Evolutionary conservation across 1,140 invertebrate genomes (phyloP), one percentile per base, ranked within the genome.

Genomic region (Drosophila insularis): DNA sequence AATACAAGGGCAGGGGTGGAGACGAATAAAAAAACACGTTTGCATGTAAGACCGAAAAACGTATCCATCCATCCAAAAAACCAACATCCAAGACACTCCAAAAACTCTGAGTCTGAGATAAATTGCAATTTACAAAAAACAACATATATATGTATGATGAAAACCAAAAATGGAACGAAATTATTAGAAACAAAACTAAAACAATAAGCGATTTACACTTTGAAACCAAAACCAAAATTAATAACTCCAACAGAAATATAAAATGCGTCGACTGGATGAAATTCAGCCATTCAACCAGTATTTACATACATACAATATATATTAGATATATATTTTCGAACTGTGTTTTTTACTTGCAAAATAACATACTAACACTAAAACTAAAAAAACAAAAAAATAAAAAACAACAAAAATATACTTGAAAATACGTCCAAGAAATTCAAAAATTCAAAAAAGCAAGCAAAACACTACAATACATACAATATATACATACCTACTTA

Each of bases 311-410:
- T 74, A 62, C 75, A 81, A 74, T 86, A 81, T 87, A 84, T 89
- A 84, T 78, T 86, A 87, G 78, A 75, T 84, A 84, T 87, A 87
- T 87, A 84, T 89, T 89, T 87, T 87, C 85, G 84, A 87, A 87
- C 84, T 89, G 84, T 84, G 78, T 87, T 87, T 87, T 89, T 85
- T 87, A 87, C 76, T 86, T 86, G 82, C 82, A 85, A 82, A 70
- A 50, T 50, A 50, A 50, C 43, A 21, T 50, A 50, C 43, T 74
- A 65, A 40, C 23, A 71, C 67, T 64, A 68, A 74, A 74, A 77
- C 58, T 39, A 39, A 23, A 46, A 67, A 71, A 74, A 75, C 27
- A 40, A 80, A 80, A 50, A 10, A 8, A 60, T 63, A 72, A 37
- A 50, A 62, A 66, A 39, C 31, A 19, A 39, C 39, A 43, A 46